These are phyloP conservation scores for Harpalus rubripes DNA, from an alignment of 2,888 invertebrate species.

Conservation along the genomic window DNA sequence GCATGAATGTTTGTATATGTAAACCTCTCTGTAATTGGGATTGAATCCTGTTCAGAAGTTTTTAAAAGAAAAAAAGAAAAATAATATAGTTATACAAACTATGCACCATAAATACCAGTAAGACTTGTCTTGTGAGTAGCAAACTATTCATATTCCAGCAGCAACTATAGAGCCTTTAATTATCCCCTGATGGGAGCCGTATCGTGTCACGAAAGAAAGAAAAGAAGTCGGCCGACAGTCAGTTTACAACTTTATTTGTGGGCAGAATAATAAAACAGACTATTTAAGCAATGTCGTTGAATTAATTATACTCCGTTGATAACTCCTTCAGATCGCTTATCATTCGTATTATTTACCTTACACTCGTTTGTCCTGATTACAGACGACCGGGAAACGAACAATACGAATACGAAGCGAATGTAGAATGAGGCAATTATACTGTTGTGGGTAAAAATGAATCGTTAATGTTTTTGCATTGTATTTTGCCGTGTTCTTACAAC, in stretches of 20 bases:
- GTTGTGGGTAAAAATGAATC: constrained; percentile 30
- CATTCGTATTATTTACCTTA: constrained; percentile 28
- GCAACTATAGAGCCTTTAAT: constrained; percentile 8
- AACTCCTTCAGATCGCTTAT: constrained; percentile 33
- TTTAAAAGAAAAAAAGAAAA: too few species aligned
- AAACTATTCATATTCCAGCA: neutral
- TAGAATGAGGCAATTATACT: constrained; percentile 13
- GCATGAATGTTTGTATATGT: too few species aligned
- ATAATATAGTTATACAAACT: too few species aligned
- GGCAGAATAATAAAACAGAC: constrained; percentile 19
- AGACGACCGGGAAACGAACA: constrained; percentile 23
- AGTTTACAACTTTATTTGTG: constrained; percentile 42
- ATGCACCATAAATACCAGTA: too few species aligned
- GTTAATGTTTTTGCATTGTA: constrained; percentile 32
- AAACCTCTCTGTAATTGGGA: too few species aligned
- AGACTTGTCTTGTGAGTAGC: constrained; percentile 9
- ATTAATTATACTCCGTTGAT: constrained; percentile 29
- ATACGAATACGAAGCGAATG: neutral
- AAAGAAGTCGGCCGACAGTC: constrained; percentile 31
- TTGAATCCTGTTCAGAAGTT: too few species aligned
- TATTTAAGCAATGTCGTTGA: constrained; percentile 30
- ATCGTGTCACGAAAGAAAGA: constrained; percentile 27
- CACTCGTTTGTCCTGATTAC: constrained; percentile 38
- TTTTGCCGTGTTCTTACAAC: constrained; percentile 30
- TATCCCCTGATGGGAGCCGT: neutral